phyloP scores from a whole-genome alignment of 2,888 invertebrate species.

The Tachystola acroxantha region DNA sequence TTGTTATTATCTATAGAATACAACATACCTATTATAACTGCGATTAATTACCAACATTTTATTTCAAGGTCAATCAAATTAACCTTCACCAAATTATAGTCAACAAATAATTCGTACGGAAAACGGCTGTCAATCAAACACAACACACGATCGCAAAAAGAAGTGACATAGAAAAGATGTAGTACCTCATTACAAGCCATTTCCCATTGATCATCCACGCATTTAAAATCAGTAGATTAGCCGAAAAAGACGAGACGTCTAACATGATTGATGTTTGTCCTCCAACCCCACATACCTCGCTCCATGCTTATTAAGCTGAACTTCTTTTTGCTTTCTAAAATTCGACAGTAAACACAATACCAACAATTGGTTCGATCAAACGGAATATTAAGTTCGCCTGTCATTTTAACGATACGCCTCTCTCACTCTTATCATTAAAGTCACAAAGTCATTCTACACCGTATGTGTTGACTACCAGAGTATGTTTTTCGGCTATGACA shows the following conservation, averaged over 20 bases:
- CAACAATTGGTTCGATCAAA: slow-evolving; percentile 77
- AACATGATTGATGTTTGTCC: slow-evolving; percentile 67
- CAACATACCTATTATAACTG: slow-evolving; percentile 1
- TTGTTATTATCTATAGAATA: too few species aligned
- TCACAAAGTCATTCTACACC: slow-evolving; percentile 20
- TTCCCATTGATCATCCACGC: slow-evolving; percentile 59
- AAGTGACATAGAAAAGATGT: slow-evolving; percentile 27
- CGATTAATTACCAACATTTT: slow-evolving; percentile 5
- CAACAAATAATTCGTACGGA: slow-evolving; percentile 30
- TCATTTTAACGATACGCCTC: slow-evolving; percentile 69
- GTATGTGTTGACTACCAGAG: slow-evolving; percentile 18
- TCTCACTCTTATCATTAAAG: slow-evolving; percentile 38
- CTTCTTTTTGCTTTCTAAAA: slow-evolving; percentile 63
- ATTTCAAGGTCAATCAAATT: slow-evolving; percentile 16
- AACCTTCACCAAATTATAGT: slow-evolving; percentile 31
- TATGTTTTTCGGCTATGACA: slow-evolving; percentile 27
- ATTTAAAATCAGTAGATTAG: slow-evolving; percentile 49
- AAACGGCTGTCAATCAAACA: slow-evolving; percentile 27
- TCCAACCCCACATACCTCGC: slow-evolving; percentile 44
- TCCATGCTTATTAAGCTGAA: slow-evolving; percentile 44
- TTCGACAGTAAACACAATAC: slow-evolving; percentile 68
- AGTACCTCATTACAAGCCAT: slow-evolving; percentile 43
- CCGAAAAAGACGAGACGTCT: slow-evolving; percentile 50
- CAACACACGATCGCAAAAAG: slow-evolving; percentile 31
- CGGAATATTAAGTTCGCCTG: slow-evolving; percentile 76